Base-by-base conservation (phyloP, 2,797 vertebrate species). In the Gallinago nigripennis region DNA sequence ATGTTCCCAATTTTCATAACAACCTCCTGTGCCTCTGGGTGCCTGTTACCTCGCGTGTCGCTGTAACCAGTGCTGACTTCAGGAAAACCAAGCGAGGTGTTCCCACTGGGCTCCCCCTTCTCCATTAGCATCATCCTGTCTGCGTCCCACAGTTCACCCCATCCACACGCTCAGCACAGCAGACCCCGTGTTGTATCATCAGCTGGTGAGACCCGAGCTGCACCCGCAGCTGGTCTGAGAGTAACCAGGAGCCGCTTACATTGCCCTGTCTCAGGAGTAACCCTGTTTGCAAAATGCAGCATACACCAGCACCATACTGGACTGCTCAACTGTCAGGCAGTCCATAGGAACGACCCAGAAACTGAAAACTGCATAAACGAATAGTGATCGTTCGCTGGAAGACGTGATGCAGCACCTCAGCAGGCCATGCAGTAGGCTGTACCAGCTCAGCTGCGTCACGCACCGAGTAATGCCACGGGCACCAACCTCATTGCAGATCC, bases 1-100 rank as follows among this genome's bases (percentile, higher is more conserved):
- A 10, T 1, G 0, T 72, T 72, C 53, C 16, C 0, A 1, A 8
- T 60, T 82, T 60, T 58, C 2, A 0, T 30, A 41, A n/a, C 23
- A 56, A 20, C 27, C 31, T 77, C 21, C 39, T 2, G 1, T 68
- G 60, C 35, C 37, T 2, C 39, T 54, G 46, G 21, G 13, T 77
- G 23, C 60, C 58, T 50, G 31, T 43, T 92, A 50, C 53, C 31
- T 39, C 43, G 31, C 2, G 0, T 27, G 31, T 56, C 2, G 0
- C 65, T 72, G 1, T 48, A 60, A 54, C 37, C 16, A 37, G 23
- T 61, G 65, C 58, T 48, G 45, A 60, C 39, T 53, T 86, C 58
- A 71, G 39, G 31, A 71, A 61, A 72, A 41, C 17, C 35, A 54
- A 25, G 39, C 1, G 0, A 82, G 65, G 9, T 72, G 53, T 37